phyloP scores from a whole-genome alignment of 2,797 vertebrate genomes.

The Hirundo rustica region DNA sequence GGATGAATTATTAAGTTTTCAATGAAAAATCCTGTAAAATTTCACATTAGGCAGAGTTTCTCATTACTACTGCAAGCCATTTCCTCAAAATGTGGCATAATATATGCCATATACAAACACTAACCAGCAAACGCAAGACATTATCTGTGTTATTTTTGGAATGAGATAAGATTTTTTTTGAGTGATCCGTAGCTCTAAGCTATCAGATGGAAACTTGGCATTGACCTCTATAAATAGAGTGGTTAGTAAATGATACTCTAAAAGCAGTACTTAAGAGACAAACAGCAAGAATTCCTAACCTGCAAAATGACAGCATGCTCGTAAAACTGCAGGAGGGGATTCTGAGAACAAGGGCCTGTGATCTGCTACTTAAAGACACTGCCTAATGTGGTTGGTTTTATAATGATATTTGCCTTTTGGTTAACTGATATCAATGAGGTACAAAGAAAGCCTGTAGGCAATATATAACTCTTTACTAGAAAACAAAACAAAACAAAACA shows the following conservation, averaged over 20 bases:
- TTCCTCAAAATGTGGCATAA: background rate
- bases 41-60: background rate
- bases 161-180: slow-evolving; percentile 25
- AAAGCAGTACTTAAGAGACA: background rate
- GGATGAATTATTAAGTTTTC: background rate
- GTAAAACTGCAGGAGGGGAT: background rate
- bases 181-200: background rate
- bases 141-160: slow-evolving; percentile 42
- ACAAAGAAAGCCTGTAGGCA: background rate
- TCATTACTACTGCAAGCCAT: background rate
- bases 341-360: background rate
- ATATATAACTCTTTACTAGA: background rate
- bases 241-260: background rate
- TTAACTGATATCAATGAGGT: background rate
- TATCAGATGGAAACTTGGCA: background rate
- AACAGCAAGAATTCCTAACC: background rate
- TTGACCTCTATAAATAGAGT: background rate
- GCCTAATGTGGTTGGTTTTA: background rate
- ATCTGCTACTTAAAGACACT: background rate
- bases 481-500: background rate
- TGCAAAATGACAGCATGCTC: background rate
- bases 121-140: background rate
- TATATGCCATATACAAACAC: background rate
- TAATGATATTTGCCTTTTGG: background rate
- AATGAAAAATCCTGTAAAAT: background rate